Base-by-base conservation (phyloP, 1,140 invertebrate species). In the Bombus waltoni region DNA sequence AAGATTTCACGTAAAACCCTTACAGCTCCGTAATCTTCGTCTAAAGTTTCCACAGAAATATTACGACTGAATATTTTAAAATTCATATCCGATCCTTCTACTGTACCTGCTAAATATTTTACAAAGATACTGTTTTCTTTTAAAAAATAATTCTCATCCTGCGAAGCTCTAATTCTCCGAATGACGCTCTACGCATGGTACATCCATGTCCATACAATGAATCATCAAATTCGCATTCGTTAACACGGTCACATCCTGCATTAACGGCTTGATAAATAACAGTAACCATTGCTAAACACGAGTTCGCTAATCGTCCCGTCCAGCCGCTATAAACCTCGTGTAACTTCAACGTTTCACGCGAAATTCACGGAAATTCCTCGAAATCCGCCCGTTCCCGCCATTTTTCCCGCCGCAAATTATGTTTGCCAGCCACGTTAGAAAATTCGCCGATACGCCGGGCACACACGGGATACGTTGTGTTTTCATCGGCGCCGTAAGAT, bases 401-500 rank as follows among this genome's bases (percentile, higher is more conserved):
- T 84, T 84, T 84, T 84, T 84, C 66, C 65, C 0, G 28, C 75
- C 47, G 28, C 82, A 53, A 68, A 68, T 70, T 59, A 77, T 57
- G 74, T 78, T 78, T 78, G 22, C 65, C 47, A 40, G 25, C 47
- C 75, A 35, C 75, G 22, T 65, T 53, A 76, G 32, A 75, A 32
- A 22, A 32, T 13, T 2, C 5, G 4, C n/a, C 53, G 38, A 25
- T 47, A 35, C n/a, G 8, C 25, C 15, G 22, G 9, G 15, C 57
- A 25, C 40, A 47, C n/a, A 35, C 71, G 81, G 8, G 22, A 47
- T 71, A 15, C 9, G 18, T 47, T 40, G 57, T 25, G 70, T 74
- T 82, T 81, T 42, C 62, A 44, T n/a, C 65, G 65, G 10, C 13
- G 13, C 28, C 22, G 8, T 8, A 32, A 88, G 88, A 89, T 89